phyloP scores from a whole-genome alignment of 2,888 invertebrate species.

The Petrophora chlorosata region DNA sequence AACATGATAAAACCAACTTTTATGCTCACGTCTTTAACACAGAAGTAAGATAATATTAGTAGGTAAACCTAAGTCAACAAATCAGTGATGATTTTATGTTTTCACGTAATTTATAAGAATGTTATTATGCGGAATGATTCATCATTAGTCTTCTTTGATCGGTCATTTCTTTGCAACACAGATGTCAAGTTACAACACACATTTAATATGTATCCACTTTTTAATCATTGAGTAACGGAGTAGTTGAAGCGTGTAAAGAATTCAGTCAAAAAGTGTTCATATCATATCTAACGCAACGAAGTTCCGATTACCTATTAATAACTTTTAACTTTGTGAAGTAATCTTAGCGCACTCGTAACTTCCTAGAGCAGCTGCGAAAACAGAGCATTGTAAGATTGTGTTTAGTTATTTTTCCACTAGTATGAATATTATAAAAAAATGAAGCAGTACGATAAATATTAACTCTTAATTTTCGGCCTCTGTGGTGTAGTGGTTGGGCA shows the following conservation, averaged over 20 bases:
- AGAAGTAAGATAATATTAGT: neutral
- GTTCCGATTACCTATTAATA: neutral
- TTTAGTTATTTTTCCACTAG: too few species aligned
- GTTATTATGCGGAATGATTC: too few species aligned
- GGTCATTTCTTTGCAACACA: neutral
- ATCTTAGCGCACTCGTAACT: neutral
- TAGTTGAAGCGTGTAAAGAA: conserved; percentile 2
- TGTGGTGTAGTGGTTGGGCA: too few species aligned
- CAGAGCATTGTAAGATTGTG: too few species aligned
- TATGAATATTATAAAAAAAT: too few species aligned
- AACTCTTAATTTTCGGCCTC: too few species aligned
- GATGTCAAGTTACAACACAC: neutral
- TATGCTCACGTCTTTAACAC: neutral
- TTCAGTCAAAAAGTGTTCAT: conserved; percentile 5
- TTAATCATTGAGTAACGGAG: conserved; percentile 5
- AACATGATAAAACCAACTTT: conserved; percentile 33
- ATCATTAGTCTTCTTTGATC: too few species aligned
- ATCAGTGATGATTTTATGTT: too few species aligned
- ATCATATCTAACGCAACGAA: conserved; percentile 9
- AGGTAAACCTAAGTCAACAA: neutral
- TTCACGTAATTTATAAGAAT: too few species aligned
- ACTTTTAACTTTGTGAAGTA: neutral
- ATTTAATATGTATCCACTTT: conserved; percentile 2
- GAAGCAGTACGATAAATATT: too few species aligned
- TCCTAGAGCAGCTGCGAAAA: neutral